phyloP scores from a whole-genome alignment of 2,888 invertebrate species.

The Muschampia plurimacula region DNA sequence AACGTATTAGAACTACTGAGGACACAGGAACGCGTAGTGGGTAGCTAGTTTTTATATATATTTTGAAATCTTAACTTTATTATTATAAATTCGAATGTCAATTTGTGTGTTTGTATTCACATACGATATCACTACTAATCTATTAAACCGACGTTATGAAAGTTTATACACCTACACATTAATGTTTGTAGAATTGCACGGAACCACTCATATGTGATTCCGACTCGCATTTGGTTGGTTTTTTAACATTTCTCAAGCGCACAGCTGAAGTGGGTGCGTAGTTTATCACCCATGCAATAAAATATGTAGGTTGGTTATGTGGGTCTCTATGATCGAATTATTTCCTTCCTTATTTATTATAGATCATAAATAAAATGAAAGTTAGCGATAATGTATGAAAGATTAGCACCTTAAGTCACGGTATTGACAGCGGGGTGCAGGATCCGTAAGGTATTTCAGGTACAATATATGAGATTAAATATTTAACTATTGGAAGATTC shows the following conservation, averaged over 20 bases:
- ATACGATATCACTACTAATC: not conserved
- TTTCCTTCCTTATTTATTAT: slow-evolving; percentile 25
- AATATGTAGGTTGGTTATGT: slow-evolving; percentile 14
- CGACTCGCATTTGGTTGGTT: not conserved
- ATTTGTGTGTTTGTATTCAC: too few species aligned
- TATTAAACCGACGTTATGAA: not conserved
- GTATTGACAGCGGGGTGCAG: slow-evolving; percentile 10
- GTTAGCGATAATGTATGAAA: slow-evolving; percentile 16
- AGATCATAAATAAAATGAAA: slow-evolving; percentile 26
- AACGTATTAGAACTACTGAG: too few species aligned
- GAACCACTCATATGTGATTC: not conserved
- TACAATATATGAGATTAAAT: too few species aligned
- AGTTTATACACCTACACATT: too few species aligned
- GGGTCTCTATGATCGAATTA: slow-evolving; percentile 32
- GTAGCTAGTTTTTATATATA: too few species aligned
- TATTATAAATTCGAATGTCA: too few species aligned
- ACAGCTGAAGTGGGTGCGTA: slow-evolving; percentile 4
- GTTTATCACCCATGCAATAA: slow-evolving; percentile 27
- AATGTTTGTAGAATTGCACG: not conserved
- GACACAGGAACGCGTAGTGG: too few species aligned
- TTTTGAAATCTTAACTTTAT: too few species aligned
- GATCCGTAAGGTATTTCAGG: too few species aligned
- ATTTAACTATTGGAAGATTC: too few species aligned
- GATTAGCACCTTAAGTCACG: slow-evolving; percentile 7
- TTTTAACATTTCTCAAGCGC: slow-evolving; percentile 27